Percentiles rank a stretch among this genome's conserved stretches.
Conservation (phyloP, 2,113 vertebrate species). For the Archocentrus centrarchus region DNA sequence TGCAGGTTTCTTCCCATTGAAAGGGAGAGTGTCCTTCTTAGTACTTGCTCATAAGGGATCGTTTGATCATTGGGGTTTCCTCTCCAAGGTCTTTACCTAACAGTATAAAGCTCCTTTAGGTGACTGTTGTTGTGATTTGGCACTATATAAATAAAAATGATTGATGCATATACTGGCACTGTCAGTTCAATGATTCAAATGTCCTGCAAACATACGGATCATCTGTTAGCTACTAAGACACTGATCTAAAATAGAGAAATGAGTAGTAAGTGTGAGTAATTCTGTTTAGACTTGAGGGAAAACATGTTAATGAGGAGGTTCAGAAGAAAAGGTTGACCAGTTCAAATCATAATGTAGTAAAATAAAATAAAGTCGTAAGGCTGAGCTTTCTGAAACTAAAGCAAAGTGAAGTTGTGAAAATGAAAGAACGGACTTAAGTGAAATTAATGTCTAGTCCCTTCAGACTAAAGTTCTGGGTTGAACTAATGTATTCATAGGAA, state of each 20-base stretch:
- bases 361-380: not conserved
- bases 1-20: not conserved
- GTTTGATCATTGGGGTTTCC: not conserved
- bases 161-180: no score
- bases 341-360: not conserved
- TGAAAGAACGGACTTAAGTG: no score
- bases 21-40: not conserved
- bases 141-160: not conserved
- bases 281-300: not conserved
- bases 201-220: not conserved
- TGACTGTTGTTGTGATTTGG: not conserved
- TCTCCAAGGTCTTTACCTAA: not conserved
- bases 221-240: not conserved
- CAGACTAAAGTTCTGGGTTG: no score
- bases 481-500: no score
- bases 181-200: not conserved
- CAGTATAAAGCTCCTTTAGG: not conserved
- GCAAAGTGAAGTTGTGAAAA: not conserved
- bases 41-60: not conserved
- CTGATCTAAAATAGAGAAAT: not conserved
- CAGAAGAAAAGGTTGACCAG: not conserved
- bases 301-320: not conserved
- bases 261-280: not conserved
- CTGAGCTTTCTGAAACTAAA: not conserved
- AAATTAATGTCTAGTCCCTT: no score